phyloP scores from a whole-genome alignment of 2,888 invertebrate species.

The Pseudococcus viburni region DNA sequence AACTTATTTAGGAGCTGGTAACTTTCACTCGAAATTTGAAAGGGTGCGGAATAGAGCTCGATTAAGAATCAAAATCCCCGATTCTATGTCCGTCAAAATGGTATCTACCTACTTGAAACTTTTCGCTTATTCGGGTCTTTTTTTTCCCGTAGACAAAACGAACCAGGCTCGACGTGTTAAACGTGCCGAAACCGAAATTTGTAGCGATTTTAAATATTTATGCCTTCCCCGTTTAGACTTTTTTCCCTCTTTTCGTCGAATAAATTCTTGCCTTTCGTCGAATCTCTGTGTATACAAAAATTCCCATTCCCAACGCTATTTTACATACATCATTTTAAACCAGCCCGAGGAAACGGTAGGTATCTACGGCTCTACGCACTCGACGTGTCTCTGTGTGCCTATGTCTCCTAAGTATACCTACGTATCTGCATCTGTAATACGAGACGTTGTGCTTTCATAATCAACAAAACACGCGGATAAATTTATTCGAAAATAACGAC shows the following conservation, averaged over 20 bases:
- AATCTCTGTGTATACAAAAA: neutral
- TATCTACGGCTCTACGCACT: neutral
- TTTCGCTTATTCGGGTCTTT: too few species aligned
- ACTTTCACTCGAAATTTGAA: too few species aligned
- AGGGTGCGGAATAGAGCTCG: too few species aligned
- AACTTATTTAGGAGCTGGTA: too few species aligned
- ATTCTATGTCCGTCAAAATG: too few species aligned
- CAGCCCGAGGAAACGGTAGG: neutral
- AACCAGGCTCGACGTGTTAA: neutral
- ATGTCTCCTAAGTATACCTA: neutral
- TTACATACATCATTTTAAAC: neutral
- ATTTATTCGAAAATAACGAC: constrained; percentile 45
- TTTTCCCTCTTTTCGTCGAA: neutral
- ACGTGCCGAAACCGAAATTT: neutral
- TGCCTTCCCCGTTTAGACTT: neutral
- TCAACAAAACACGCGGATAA: constrained; percentile 34
- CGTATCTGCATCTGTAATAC: neutral
- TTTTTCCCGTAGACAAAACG: too few species aligned
- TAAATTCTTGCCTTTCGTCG: neutral
- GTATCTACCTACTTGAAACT: too few species aligned
- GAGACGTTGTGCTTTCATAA: neutral
- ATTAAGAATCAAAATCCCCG: too few species aligned
- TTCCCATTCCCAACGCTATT: neutral
- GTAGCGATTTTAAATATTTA: neutral
- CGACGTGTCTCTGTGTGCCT: neutral